These are phyloP conservation scores for Drosophila cardini DNA, from an alignment of 1,140 invertebrate species.

Conservation along the genomic window DNA sequence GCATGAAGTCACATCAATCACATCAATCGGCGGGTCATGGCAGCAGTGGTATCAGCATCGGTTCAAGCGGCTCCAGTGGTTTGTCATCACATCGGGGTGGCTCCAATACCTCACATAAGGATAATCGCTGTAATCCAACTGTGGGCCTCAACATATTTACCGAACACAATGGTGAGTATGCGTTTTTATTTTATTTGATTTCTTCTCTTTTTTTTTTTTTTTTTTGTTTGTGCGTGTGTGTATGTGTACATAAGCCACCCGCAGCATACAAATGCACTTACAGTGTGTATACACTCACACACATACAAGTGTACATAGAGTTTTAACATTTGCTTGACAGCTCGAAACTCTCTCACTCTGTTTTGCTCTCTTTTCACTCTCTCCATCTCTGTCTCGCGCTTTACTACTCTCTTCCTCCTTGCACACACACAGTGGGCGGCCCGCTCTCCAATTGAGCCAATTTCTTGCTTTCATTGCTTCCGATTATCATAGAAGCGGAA, in stretches of 20 bases:
- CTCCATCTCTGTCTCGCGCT: neutral
- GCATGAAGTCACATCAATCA: constrained; percentile 85
- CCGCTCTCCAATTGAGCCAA: constrained; percentile 79
- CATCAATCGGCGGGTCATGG: constrained; percentile 69
- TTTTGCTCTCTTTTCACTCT: constrained; percentile 17
- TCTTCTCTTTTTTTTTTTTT: neutral
- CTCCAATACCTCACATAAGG: constrained; percentile 87
- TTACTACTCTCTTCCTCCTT: constrained; percentile 11
- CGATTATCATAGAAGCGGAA: constrained; percentile 70
- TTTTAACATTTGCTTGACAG: constrained; percentile 31
- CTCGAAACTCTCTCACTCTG: constrained; percentile 27
- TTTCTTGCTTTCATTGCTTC: constrained; percentile 78
- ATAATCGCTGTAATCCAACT: constrained; percentile 87
- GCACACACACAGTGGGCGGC: constrained; percentile 50
- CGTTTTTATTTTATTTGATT: neutral
- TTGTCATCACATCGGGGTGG: constrained; percentile 85
- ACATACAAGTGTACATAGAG: constrained; percentile 27
- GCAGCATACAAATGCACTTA: constrained; percentile 47
- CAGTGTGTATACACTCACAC: constrained; percentile 37
- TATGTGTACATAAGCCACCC: constrained; percentile 42
- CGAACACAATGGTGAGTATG: constrained; percentile 92
- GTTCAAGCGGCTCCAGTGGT: constrained; percentile 69
- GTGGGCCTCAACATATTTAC: constrained; percentile 95
- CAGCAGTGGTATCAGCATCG: constrained; percentile 88
- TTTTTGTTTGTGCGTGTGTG: constrained; percentile 24